A percentile compares a stretch with the other conserved stretches of the same genome.
Conservation (phyloP, 2,888 invertebrate species). For the Drosophila longiperda region DNA sequence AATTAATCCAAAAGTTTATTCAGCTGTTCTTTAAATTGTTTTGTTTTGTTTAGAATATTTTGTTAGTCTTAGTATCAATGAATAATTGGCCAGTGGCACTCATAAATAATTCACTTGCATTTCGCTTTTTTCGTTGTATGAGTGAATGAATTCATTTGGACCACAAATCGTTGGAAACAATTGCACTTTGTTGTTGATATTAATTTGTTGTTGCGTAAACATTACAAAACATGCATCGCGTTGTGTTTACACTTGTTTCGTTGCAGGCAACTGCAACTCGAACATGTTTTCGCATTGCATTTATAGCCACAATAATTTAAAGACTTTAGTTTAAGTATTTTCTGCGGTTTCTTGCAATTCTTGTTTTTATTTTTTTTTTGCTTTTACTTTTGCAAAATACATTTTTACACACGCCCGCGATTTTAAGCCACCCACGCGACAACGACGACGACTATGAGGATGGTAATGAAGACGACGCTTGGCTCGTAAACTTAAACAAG, state of each 20-base stretch:
- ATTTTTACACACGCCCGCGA: slow-evolving; percentile 56
- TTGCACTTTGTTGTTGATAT: slow-evolving; percentile 44
- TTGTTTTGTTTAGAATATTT: slow-evolving; percentile 1
- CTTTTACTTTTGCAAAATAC: slow-evolving; percentile 32
- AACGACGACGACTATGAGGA: slow-evolving; percentile 34
- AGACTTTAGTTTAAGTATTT: slow-evolving; percentile 51
- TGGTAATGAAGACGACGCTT: slow-evolving; percentile 34
- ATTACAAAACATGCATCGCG: slow-evolving; percentile 60
- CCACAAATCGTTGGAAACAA: slow-evolving; percentile 61
- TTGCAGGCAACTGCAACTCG: slow-evolving; percentile 25
- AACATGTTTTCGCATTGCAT: slow-evolving; percentile 40
- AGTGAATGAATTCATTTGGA: slow-evolving; percentile 22
- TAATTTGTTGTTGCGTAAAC: slow-evolving; percentile 63
- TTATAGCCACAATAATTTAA: slow-evolving; percentile 52
- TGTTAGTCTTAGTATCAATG: slow-evolving; percentile 33
- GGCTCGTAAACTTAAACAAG: slow-evolving; percentile 41
- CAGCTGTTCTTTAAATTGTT: slow-evolving; percentile 36
- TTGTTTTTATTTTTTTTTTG: slow-evolving; percentile 2
- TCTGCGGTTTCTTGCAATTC: slow-evolving; percentile 8
- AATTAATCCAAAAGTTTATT: slow-evolving; percentile 26
- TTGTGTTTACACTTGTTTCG: slow-evolving; percentile 51
- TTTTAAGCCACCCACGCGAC: slow-evolving; percentile 54
- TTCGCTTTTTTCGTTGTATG: slow-evolving; percentile 6
- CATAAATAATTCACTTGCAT: slow-evolving; percentile 50
- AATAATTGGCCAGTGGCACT: slow-evolving; percentile 26